Conservation (phyloP, 2,113 vertebrate species). For the Alligator mississippiensis region DNA sequence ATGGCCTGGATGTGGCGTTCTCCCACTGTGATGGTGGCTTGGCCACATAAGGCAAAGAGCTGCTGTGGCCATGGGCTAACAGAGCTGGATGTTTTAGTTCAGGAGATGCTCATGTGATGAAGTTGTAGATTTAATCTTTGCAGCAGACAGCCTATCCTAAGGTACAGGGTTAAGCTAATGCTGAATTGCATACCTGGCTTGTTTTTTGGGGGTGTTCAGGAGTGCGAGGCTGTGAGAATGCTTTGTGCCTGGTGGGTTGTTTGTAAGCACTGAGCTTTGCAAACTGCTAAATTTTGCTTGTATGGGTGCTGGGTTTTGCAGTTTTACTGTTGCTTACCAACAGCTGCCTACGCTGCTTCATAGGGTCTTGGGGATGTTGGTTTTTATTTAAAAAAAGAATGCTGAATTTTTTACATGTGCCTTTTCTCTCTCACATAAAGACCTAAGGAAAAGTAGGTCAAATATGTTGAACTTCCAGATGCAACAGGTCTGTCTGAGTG, state of each 20-base stretch:
- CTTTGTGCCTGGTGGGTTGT: not conserved
- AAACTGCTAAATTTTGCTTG: not conserved
- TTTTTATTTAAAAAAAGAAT: not conserved
- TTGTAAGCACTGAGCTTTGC: not conserved
- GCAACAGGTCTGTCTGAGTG: constrained; percentile 7
- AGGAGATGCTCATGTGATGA: not conserved
- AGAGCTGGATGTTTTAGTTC: not conserved
- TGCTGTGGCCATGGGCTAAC: not conserved
- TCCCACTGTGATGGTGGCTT: not conserved
- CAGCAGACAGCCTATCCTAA: not conserved
- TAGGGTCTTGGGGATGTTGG: accelerated
- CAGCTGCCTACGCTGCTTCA: accelerated
- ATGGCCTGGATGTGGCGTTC: too few relatives aligned
- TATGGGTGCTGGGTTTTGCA: accelerated
- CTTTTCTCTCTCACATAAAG: constrained; percentile 44
- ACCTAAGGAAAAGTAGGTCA: constrained; percentile 56
- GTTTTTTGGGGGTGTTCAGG: not conserved
- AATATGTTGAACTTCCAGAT: constrained; percentile 30
- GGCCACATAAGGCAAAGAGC: not conserved
- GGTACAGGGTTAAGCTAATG: not conserved
- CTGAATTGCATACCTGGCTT: not conserved
- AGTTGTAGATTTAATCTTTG: not conserved
- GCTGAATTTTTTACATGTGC: too few relatives aligned
- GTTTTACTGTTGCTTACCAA: not conserved
- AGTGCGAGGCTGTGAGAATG: not conserved